phyloP scores from a whole-genome alignment of 2,888 invertebrate genomes.

The Eubasilissa splendida region DNA sequence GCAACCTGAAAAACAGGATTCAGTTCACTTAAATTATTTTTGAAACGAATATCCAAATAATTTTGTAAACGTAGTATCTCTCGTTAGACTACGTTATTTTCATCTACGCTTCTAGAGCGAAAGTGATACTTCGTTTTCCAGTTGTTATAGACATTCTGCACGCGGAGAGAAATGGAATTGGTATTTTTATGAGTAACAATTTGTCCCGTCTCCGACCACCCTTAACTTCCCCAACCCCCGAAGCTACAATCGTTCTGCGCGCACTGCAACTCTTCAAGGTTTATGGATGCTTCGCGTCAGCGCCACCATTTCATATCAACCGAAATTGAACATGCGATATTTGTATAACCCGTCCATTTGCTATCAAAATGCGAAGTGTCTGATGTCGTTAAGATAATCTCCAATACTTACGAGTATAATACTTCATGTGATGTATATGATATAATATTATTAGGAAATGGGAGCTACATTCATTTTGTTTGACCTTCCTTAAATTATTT shows the following conservation, averaged over 20 bases:
- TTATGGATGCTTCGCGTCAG: constrained; percentile 21
- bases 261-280: constrained; percentile 15
- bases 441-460: too few relatives aligned
- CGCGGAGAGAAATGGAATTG: constrained; percentile 20
- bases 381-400: too few relatives aligned
- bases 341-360: too few relatives aligned
- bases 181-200: constrained; percentile 52
- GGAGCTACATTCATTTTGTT: too few relatives aligned
- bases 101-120: not conserved
- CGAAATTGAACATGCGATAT: not conserved
- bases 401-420: too few relatives aligned
- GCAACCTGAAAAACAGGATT: too few relatives aligned
- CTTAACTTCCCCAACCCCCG: constrained; percentile 16
- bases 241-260: constrained; percentile 17
- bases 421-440: too few relatives aligned
- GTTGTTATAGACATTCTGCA: not conserved
- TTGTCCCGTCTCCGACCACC: constrained; percentile 35
- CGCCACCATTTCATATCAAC: constrained; percentile 1
- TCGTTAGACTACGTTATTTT: not conserved
- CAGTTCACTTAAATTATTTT: too few relatives aligned
- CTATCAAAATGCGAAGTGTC: too few relatives aligned
- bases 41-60: too few relatives aligned
- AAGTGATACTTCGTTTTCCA: not conserved
- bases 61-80: too few relatives aligned
- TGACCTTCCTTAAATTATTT: too few relatives aligned